Evolutionary conservation across 2,113 vertebrate genomes (phyloP), one percentile per base, ranked within the genome.

Genomic region (Pangasianodon hypophthalmus): DNA sequence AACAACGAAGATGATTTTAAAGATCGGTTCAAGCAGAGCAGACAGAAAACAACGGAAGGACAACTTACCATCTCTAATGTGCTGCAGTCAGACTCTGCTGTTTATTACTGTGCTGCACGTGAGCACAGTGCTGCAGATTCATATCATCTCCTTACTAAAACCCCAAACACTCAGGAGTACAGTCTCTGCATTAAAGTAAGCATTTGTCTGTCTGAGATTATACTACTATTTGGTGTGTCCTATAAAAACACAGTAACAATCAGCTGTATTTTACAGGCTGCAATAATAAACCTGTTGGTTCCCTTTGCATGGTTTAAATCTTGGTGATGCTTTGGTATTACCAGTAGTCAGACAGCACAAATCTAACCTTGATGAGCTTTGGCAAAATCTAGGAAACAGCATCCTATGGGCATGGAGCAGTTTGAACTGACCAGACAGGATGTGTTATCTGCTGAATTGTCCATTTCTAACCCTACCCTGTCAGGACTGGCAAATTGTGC

Each of bases 81-180:
- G 16, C 89, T 3, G 0, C 3, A 2, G 0, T 90, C 92, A 92
- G 90, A 95, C 87, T 94, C 94, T 1, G 94, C 95, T 88, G 90
- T 94, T 60, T 95, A 94, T 91, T 96, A 94, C 90, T 96, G 95
- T 14, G 94, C 95, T 88, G 94, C 89, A 48, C 94, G 93, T 46
- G 24, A 88, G 44, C 95, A 96, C 95, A 90, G 92, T 95, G 93
- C 92, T 93, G 86, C 90, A 93, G 89, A 89, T 90, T 77, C 24
- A 84, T 60, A 21, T 44, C 67, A 60, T 2, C 19, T 29, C 88
- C n/a, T 88, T 46, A 92, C 91, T 81, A 91, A 93, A 96, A 93
- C 84, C 91, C 87, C 52, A 86, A 62, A 80, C 46, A 77, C 71
- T 37, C 37, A 37, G 37, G 37, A 37, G 37, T 37, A 37, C 37